Percentiles rank a stretch among this genome's conserved stretches.
Conservation (phyloP, 2,113 vertebrate genomes). For the Hiodon tergisus region DNA sequence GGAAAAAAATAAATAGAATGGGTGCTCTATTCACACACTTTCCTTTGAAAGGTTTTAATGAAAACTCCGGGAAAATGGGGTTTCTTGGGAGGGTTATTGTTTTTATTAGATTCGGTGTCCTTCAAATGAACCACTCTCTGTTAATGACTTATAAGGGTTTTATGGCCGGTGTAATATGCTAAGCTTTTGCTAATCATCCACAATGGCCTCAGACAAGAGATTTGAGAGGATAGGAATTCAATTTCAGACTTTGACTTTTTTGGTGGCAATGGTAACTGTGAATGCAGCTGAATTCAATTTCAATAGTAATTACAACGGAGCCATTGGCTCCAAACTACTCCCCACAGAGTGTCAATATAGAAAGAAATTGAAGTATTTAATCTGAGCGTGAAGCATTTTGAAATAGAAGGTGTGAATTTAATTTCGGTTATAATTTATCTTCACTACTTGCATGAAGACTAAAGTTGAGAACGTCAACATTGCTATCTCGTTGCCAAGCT, state of each 20-base stretch:
- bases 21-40: not conserved
- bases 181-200: not conserved
- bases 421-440: not conserved
- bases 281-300: not conserved
- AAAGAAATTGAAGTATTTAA: not conserved
- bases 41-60: constrained; percentile 11
- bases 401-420: not conserved
- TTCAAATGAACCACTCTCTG: not conserved
- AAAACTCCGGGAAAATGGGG: constrained; percentile 7
- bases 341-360: not conserved
- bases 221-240: not conserved
- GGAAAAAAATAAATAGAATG: constrained; percentile 3
- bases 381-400: not conserved
- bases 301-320: not conserved
- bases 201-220: not conserved
- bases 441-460: not conserved
- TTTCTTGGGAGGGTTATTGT: not conserved
- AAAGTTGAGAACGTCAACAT: no score
- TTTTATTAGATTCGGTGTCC: constrained; percentile 3
- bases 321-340: not conserved
- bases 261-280: not conserved
- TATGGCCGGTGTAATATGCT: not conserved
- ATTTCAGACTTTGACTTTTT: not conserved
- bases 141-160: constrained; percentile 11
- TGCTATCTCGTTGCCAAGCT: not conserved